A percentile compares a stretch with the other conserved stretches of the same genome.
Conservation (phyloP, 2,113 vertebrate genomes). For the Nothocercus julius region DNA sequence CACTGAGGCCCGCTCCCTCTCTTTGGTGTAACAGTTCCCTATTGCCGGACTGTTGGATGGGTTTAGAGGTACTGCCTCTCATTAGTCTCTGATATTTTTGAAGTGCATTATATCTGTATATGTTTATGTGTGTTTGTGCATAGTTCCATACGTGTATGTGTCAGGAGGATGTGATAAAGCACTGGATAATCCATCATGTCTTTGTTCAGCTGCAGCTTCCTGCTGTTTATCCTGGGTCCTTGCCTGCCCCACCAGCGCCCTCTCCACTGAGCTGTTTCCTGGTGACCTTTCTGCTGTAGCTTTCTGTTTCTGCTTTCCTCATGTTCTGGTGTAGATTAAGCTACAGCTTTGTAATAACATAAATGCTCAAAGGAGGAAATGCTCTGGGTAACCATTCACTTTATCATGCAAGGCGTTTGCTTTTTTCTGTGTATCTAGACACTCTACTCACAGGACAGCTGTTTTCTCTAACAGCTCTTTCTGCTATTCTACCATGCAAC, state of each 20-base stretch:
- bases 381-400: neutral
- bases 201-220: neutral
- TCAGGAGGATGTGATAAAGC: neutral
- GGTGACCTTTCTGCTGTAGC: neutral
- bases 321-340: neutral
- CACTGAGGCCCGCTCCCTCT: neutral
- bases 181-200: neutral
- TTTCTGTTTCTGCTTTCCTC: neutral
- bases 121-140: neutral
- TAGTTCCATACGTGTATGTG: neutral
- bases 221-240: neutral
- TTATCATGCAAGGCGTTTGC: neutral
- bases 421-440: neutral
- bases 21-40: neutral
- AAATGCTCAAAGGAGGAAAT: neutral
- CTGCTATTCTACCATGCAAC: neutral
- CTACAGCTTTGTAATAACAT: neutral
- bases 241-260: neutral
- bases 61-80: neutral
- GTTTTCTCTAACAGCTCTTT: neutral
- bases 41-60: neutral
- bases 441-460: neutral
- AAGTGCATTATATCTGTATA: neutral
- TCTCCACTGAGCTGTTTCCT: neutral
- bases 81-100: neutral